Percentiles rank a stretch among this genome's conserved stretches.
Conservation (phyloP, 2,113 vertebrate genomes). For the Xenopus laevis region DNA sequence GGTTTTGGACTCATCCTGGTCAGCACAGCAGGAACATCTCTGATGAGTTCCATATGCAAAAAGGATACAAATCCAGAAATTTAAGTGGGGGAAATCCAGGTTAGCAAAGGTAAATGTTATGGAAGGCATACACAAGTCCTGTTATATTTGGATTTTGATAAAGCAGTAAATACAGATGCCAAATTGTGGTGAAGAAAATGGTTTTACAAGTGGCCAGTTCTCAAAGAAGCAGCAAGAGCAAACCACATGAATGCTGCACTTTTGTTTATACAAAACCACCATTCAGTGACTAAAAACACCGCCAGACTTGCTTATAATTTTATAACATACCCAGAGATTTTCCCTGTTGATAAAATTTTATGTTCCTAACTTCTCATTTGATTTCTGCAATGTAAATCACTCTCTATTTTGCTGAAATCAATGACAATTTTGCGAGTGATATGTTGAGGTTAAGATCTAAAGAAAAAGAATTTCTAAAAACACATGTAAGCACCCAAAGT, state of each 20-base stretch:
- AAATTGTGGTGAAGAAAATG: background rate
- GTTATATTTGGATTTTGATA: constrained; percentile 25
- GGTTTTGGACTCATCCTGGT: constrained; percentile 13
- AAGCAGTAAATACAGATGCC: constrained; percentile 22
- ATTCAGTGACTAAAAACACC: no score
- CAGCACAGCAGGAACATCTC: constrained; percentile 13
- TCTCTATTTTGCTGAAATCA: no score
- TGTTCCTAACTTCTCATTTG: no score
- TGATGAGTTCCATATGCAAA: constrained; percentile 33
- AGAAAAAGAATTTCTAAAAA: no score
- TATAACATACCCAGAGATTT: no score
- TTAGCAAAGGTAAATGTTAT: constrained; percentile 43
- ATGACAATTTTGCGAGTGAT: no score
- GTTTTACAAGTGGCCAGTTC: background rate
- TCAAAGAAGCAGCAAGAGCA: constrained; percentile 7
- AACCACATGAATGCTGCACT: constrained; percentile 10
- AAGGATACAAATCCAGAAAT: constrained; percentile 33
- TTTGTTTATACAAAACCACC: constrained; percentile 12
- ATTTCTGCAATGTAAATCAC: no score
- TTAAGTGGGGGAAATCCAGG: constrained; percentile 31
- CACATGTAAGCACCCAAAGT: no score
- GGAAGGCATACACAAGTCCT: constrained; percentile 14
- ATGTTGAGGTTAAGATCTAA: no score
- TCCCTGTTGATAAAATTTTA: no score
- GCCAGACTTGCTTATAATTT: no score